Evolutionary conservation across 2,888 invertebrate species (phyloP).

Genomic region (Rhagophthalmus giganteus): DNA sequence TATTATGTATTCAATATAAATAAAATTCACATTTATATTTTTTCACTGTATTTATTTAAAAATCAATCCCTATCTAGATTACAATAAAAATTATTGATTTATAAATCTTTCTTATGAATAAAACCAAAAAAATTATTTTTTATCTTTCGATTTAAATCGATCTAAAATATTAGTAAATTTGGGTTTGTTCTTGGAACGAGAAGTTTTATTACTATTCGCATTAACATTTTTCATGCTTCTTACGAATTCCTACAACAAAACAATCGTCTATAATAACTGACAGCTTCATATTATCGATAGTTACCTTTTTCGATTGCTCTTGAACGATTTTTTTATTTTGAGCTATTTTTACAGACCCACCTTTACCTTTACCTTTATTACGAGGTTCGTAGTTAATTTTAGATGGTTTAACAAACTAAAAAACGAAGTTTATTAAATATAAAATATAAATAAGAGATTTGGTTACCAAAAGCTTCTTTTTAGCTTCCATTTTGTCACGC

Average conservation of each 20-base stretch:
- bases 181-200: conserved; percentile 48
- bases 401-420: conserved; percentile 76
- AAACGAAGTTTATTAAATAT: conserved; percentile 35
- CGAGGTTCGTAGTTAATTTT: conserved; percentile 76
- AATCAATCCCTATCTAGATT: too few species aligned
- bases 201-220: conserved; percentile 40
- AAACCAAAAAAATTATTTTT: conserved; percentile 8
- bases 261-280: conserved; percentile 8
- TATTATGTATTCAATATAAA: too few species aligned
- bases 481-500: conserved; percentile 76
- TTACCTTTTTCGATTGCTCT: conserved; percentile 68
- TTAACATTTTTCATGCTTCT: conserved; percentile 56
- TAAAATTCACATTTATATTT: too few species aligned
- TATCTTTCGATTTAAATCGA: conserved; percentile 66
- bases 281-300: background rate
- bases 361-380: conserved; percentile 75
- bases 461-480: conserved; percentile 68
- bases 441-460: conserved; percentile 17
- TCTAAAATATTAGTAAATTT: conserved; percentile 63
- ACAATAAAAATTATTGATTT: conserved; percentile 10
- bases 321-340: conserved; percentile 77
- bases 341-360: conserved; percentile 72
- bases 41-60: too few species aligned
- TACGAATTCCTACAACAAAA: conserved; percentile 59
- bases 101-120: too few species aligned